phyloP scores from a whole-genome alignment of 2,797 vertebrate species.

The Mormyrops attenuatus region DNA sequence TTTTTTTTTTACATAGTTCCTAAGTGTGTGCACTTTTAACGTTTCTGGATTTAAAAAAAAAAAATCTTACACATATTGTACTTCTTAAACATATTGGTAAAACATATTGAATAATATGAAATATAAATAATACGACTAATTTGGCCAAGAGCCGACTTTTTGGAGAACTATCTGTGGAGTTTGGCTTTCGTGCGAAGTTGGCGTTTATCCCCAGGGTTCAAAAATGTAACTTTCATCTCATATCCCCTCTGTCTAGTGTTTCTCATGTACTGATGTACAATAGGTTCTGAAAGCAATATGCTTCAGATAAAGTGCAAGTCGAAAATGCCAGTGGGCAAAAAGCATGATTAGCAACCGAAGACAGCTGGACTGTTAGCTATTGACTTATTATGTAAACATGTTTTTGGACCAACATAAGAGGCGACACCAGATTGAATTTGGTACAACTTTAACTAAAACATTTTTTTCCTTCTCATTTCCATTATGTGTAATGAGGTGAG shows the following conservation, averaged over 20 bases:
- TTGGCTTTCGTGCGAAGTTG: too few relatives aligned
- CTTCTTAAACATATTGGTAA: background rate
- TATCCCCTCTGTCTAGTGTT: background rate
- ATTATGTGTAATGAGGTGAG: constrained; percentile 57
- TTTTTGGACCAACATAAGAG: constrained; percentile 48
- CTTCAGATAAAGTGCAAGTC: constrained; percentile 39
- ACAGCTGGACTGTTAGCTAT: constrained; percentile 72
- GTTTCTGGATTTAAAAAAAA: background rate
- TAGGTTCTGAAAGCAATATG: background rate
- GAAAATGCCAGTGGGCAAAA: constrained; percentile 34
- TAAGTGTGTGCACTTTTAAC: background rate
- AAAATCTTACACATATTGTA: background rate
- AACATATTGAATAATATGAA: background rate
- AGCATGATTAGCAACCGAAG: constrained; percentile 28
- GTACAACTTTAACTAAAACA: constrained; percentile 61
- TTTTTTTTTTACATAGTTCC: background rate
- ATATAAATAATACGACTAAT: background rate
- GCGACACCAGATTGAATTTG: constrained; percentile 64
- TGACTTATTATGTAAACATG: constrained; percentile 35
- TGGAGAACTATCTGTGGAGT: background rate
- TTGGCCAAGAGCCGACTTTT: background rate
- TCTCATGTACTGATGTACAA: background rate
- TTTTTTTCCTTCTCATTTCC: constrained; percentile 53
- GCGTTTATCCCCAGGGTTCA: background rate
- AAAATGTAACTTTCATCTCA: background rate